Evolutionary conservation across 2,888 invertebrate genomes (phyloP).

Genomic region (Odontocerum albicorne): DNA sequence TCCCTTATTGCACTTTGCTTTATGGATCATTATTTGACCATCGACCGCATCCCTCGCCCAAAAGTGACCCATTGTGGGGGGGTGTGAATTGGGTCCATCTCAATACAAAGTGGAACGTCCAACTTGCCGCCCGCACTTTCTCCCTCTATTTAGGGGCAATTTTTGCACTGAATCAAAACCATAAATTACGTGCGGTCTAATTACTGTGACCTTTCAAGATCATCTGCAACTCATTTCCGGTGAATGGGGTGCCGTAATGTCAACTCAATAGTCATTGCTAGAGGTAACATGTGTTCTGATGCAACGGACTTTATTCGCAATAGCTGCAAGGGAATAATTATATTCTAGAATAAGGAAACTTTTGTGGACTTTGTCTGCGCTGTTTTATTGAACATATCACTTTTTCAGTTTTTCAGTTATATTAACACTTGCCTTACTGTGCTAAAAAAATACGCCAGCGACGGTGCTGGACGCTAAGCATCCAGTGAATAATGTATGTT

Average conservation of each 20-base stretch:
- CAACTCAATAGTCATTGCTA: slow-evolving; percentile 8
- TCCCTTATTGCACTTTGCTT: slow-evolving; percentile 16
- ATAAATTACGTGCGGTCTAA: slow-evolving; percentile 23
- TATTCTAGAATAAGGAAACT: too few species aligned
- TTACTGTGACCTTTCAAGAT: slow-evolving; percentile 23
- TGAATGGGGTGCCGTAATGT: slow-evolving; percentile 6
- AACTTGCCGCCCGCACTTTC: slow-evolving; percentile 14
- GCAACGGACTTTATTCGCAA: too few species aligned
- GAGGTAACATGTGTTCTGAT: slow-evolving; percentile 8
- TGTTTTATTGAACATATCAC: too few species aligned
- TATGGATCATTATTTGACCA: slow-evolving; percentile 22
- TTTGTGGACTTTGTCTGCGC: too few species aligned
- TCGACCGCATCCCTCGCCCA: slow-evolving; percentile 18
- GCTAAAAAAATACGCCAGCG: too few species aligned
- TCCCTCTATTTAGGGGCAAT: slow-evolving; percentile 2
- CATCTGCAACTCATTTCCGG: slow-evolving; percentile 13
- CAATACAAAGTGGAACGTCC: slow-evolving; percentile 6
- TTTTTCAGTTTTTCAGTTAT: too few species aligned
- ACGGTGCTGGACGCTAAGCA: too few species aligned
- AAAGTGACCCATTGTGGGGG: slow-evolving; percentile 1
- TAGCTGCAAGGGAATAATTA: too few species aligned
- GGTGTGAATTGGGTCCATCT: slow-evolving; percentile 12
- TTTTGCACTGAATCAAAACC: slow-evolving; percentile 12
- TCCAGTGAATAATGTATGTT: too few species aligned
- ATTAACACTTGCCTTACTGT: too few species aligned